Percentiles rank a stretch among this genome's conserved stretches.
These are phyloP conservation scores for Ganaspis sp. DNA, from an alignment of 1,140 invertebrate genomes.

Conservation along the genomic window DNA sequence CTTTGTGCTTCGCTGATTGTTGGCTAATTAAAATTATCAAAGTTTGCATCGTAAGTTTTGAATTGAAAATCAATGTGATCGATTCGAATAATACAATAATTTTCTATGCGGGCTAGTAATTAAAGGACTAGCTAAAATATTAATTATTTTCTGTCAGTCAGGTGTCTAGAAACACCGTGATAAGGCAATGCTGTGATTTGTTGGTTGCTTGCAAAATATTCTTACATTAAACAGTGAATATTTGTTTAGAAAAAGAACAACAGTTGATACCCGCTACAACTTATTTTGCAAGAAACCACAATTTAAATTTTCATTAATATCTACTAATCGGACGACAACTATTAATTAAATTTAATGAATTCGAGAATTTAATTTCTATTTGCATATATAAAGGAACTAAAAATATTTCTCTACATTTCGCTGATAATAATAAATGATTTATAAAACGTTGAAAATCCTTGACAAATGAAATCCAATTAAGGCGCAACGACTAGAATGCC, in stretches of 20 bases:
- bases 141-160: conserved; percentile 68
- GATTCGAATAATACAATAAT: conserved; percentile 25
- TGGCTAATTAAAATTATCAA: no score
- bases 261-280: no score
- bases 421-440: conserved; percentile 1
- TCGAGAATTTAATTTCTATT: background rate
- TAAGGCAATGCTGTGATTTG: conserved; percentile 73
- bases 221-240: background rate
- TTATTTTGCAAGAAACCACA: conserved; percentile 32
- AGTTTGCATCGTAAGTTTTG: conserved; percentile 39
- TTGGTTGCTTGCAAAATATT: conserved; percentile 62
- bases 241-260: background rate
- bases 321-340: conserved; percentile 52
- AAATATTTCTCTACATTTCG: no score
- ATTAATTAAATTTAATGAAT: conserved; percentile 28
- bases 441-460: background rate
- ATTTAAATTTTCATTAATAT: conserved; percentile 34
- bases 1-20: no score
- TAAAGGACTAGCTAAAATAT: conserved; percentile 70
- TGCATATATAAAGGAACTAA: no score
- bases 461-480: background rate
- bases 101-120: conserved; percentile 63
- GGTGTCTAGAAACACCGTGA: conserved; percentile 60
- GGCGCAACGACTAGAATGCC: conserved; percentile 6
- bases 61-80: conserved; percentile 58